Evolutionary conservation across 2,888 invertebrate species (phyloP).

Genomic region (Tipula unca): DNA sequence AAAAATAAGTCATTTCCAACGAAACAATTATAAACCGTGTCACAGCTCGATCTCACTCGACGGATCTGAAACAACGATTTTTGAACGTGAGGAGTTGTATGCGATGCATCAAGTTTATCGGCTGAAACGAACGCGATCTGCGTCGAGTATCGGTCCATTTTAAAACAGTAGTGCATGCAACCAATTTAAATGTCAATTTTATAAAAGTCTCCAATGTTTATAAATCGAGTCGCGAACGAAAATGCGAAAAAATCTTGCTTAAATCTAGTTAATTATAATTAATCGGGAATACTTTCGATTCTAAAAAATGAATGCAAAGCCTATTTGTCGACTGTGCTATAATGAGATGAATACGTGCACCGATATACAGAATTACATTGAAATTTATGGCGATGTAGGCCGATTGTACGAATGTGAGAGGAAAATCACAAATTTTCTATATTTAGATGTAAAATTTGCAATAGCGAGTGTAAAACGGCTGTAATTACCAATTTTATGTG

Average conservation of each 20-base stretch:
- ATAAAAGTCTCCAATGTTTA: neutral
- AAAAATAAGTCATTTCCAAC: neutral
- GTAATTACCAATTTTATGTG: neutral
- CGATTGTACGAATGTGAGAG: constrained; percentile 15
- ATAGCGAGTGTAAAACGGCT: neutral
- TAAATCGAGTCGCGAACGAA: neutral
- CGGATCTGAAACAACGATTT: neutral
- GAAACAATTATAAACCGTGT: neutral
- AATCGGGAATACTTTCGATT: neutral
- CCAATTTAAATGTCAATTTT: neutral
- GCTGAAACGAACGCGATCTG: neutral
- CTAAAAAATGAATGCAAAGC: neutral
- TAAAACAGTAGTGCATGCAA: neutral
- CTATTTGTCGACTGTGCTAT: constrained; percentile 23
- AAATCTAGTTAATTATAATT: neutral
- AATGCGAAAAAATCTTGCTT: neutral
- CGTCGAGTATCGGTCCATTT: neutral
- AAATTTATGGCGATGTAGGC: constrained; percentile 20
- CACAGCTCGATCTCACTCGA: neutral
- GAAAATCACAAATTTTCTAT: constrained; percentile 24
- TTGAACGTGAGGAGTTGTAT: neutral
- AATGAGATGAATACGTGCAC: constrained; percentile 20
- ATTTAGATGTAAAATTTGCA: constrained; percentile 20
- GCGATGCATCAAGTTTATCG: neutral
- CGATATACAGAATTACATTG: neutral